Evolutionary conservation across 2,888 invertebrate genomes (phyloP).

Genomic region (Zaprionus obscuricornis): DNA sequence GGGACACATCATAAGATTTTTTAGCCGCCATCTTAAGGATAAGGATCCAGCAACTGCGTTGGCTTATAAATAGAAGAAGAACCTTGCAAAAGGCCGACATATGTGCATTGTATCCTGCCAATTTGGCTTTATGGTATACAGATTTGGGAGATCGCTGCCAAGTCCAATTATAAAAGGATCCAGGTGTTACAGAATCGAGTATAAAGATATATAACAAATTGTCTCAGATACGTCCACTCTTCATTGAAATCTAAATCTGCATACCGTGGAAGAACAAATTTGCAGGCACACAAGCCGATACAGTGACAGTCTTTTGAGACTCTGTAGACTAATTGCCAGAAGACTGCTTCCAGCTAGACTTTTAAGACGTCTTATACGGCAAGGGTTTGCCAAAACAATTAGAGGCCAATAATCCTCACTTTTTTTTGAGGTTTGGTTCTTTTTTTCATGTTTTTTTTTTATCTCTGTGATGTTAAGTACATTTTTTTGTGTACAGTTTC

Average conservation of each 20-base stretch:
- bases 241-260: not conserved
- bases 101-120: not conserved
- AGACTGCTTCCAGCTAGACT: too few species aligned
- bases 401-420: too few species aligned
- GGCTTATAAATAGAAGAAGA: constrained; percentile 4
- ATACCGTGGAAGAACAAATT: not conserved
- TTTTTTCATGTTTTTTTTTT: too few species aligned
- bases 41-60: not conserved
- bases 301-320: too few species aligned
- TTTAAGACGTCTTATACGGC: too few species aligned
- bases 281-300: too few species aligned
- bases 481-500: too few species aligned
- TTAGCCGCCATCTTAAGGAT: not conserved
- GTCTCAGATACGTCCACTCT: not conserved
- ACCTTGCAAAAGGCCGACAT: too few species aligned
- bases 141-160: constrained; percentile 3
- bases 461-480: too few species aligned
- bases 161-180: not conserved
- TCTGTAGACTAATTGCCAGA: too few species aligned
- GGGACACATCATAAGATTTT: constrained; percentile 3
- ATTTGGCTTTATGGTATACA: constrained; percentile 10
- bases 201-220: not conserved
- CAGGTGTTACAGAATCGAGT: constrained; percentile 1
- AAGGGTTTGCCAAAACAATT: too few species aligned
- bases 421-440: too few species aligned